Percentiles rank a stretch among this genome's conserved stretches.
Conservation (phyloP, 2,797 vertebrate genomes). For the Leucoraja ocellata region DNA sequence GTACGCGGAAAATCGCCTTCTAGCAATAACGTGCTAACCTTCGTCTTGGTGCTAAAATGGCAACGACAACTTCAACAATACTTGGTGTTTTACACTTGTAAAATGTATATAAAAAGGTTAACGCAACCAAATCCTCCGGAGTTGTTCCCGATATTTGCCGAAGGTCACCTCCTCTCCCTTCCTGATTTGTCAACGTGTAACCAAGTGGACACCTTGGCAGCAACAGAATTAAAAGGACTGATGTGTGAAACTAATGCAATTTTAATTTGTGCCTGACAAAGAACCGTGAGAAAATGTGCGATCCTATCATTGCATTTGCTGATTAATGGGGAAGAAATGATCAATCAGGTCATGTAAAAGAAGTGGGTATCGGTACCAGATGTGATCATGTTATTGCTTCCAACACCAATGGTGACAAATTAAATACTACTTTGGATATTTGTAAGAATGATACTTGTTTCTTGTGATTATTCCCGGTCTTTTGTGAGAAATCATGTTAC, state of each 20-base stretch:
- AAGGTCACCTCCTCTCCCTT: background rate
- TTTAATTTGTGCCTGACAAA: background rate
- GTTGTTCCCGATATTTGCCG: slow-evolving; percentile 16
- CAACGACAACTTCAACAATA: slow-evolving; percentile 27
- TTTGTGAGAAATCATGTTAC: background rate
- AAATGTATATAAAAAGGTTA: slow-evolving; percentile 18
- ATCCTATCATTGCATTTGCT: background rate
- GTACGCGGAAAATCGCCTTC: background rate
- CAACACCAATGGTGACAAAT: slow-evolving; percentile 2
- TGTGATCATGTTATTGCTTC: slow-evolving; percentile 25
- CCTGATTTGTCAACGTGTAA: background rate
- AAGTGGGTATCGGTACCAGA: background rate
- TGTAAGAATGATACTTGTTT: background rate
- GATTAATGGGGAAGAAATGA: background rate
- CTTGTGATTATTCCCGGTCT: background rate
- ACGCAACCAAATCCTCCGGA: slow-evolving; percentile 27
- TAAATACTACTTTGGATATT: slow-evolving; percentile 21
- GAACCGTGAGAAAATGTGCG: background rate
- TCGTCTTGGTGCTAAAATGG: slow-evolving; percentile 37
- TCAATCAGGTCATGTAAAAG: background rate
- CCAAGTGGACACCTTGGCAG: background rate
- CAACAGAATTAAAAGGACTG: slow-evolving; percentile 32
- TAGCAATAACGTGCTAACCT: background rate
- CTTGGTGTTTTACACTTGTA: slow-evolving; percentile 32
- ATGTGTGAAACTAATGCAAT: background rate